A percentile compares a stretch with the other conserved stretches of the same genome.
Conservation (phyloP, 2,113 vertebrate species). For the Myxocyprinus asiaticus region DNA sequence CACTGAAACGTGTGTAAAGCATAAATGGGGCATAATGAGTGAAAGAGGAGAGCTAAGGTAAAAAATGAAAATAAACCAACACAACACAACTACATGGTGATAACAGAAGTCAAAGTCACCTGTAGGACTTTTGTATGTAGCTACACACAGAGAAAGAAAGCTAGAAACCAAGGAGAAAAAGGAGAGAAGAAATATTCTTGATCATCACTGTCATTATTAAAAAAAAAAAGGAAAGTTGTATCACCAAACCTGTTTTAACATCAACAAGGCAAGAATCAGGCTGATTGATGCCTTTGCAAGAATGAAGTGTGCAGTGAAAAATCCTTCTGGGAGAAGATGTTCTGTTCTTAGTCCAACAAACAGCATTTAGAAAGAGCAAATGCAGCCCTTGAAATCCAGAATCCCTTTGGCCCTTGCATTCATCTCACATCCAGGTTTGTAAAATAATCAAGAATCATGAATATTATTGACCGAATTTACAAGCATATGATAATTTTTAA, state of each 20-base stretch:
- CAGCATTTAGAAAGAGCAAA: slow-evolving; percentile 37
- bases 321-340: slow-evolving; percentile 42
- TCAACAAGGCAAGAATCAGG: not conserved
- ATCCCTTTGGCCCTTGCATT: not conserved
- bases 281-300: slow-evolving; percentile 2
- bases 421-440: not conserved
- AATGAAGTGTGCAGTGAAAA: slow-evolving; percentile 40
- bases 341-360: slow-evolving; percentile 58
- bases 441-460: not conserved
- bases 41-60: slow-evolving; percentile 51
- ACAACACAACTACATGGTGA: slow-evolving; percentile 32
- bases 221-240: slow-evolving; percentile 23
- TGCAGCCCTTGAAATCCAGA: slow-evolving; percentile 34
- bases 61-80: slow-evolving; percentile 30
- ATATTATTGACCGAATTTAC: not conserved
- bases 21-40: slow-evolving; percentile 21
- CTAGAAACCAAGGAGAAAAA: slow-evolving; percentile 18
- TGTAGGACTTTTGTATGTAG: slow-evolving; percentile 51
- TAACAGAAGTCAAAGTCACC: slow-evolving; percentile 48
- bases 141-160: slow-evolving; percentile 26
- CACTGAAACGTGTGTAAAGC: slow-evolving; percentile 18
- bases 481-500: too few species aligned
- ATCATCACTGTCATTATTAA: slow-evolving; percentile 21
- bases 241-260: not conserved
- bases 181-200: slow-evolving; percentile 31